Evolutionary conservation across 2,113 vertebrate genomes (phyloP), one percentile per base, ranked within the genome.

Genomic region (Spermophilus dauricus): DNA sequence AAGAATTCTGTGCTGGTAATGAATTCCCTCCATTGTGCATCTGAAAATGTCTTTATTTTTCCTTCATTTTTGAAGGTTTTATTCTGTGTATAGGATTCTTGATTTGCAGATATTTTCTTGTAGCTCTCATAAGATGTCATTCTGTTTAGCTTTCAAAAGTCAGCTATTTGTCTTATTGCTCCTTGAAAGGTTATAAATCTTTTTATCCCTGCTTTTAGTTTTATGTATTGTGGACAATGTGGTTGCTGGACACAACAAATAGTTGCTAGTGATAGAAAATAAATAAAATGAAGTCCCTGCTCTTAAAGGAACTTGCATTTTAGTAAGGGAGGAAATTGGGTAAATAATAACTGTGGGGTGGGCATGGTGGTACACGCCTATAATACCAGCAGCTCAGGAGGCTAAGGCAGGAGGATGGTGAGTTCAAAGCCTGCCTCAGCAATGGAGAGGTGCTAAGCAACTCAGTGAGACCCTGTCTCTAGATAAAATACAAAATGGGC

Each of bases 31-130:
- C 4, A 17, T 34, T 89, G 76, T 37, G 8, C 30, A 28, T 73
- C 34, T 86, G 89, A 83, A 94, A 72, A 84, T 78, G 28, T 81
- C 93, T 95, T 91, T 76, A 70, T 56, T 82, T 92, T 96, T 14
- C 48, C 8, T 92, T 73, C 30, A 92, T 17, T 89, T 88, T 70
- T 85, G 58, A 95, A 80, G 53, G 30, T 63, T 70, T 30, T 30
- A 70, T n/a, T 89, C 56, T 82, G 82, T 83, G 39, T 90, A 76
- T 63, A 86, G 58, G 58, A n/a, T 48, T 86, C 58, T 70, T 6
- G 1, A 16, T 86, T 86, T 53, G 6, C 24, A 70, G 42, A n/a
- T 82, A 28, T 48, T 85, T 78, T 85, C 53, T 83, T 95, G 72
- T 65, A 73, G 42, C 26, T 65, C 13, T 80, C 37, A 37, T 69